Percentiles rank a stretch among this genome's conserved stretches.
phyloP scores from a whole-genome alignment of 2,797 vertebrate species.

The Amniataba percoides region DNA sequence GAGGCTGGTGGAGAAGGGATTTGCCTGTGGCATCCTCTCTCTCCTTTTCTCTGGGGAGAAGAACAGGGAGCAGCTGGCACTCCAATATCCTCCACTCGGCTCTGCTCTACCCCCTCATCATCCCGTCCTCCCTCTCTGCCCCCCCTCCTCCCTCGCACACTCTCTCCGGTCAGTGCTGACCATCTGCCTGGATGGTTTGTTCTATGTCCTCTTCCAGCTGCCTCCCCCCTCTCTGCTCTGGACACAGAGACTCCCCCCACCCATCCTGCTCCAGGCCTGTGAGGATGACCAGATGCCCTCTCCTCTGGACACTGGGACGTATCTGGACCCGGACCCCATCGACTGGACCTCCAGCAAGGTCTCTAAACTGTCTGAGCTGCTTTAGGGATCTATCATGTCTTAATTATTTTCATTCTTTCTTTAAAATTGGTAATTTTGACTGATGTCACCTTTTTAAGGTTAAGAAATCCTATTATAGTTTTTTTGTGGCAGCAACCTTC shows the following conservation, averaged over 20 bases:
- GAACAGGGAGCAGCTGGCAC: conserved; percentile 81
- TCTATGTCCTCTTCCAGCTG: conserved; percentile 28
- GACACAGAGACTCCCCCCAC: conserved; percentile 13
- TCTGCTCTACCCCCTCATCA: conserved; percentile 10
- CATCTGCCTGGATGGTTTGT: conserved; percentile 80
- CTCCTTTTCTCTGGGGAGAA: conserved; percentile 45
- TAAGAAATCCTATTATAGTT: not conserved
- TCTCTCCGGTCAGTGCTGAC: conserved; percentile 79
- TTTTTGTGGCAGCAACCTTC: not conserved
- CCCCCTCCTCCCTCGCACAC: conserved; percentile 16
- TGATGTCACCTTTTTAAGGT: not conserved
- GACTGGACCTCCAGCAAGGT: not conserved
- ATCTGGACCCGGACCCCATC: conserved; percentile 1
- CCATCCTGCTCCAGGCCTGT: conserved; percentile 24
- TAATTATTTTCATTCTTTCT: not conserved
- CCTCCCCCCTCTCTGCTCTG: not conserved
- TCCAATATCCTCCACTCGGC: conserved; percentile 48
- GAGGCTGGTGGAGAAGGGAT: conserved; percentile 30
- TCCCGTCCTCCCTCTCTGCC: not conserved
- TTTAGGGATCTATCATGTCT: not conserved
- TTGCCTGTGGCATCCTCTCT: conserved; percentile 43
- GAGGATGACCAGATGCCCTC: conserved; percentile 67
- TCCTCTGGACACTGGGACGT: conserved; percentile 15
- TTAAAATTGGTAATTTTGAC: not conserved
- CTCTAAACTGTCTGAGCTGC: conserved; percentile 15